Evolutionary conservation across 2,797 vertebrate genomes (phyloP).

Genomic region (Cygnus olor): DNA sequence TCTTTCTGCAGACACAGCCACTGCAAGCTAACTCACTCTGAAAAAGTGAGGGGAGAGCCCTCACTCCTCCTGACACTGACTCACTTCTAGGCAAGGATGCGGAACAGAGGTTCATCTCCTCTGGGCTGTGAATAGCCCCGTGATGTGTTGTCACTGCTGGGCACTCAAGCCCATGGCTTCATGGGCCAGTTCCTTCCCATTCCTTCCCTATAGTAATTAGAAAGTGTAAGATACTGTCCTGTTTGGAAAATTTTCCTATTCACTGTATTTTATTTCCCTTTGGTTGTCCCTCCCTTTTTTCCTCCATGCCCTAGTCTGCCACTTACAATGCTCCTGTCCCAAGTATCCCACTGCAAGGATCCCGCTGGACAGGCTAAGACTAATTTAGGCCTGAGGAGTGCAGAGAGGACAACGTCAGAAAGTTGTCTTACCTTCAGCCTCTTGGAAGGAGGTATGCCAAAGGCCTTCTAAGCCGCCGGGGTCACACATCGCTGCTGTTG

Average conservation of each 20-base stretch:
- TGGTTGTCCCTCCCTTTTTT: not conserved
- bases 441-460: constrained; percentile 1
- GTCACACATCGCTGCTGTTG: not conserved
- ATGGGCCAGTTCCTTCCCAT: not conserved
- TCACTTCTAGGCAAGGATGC: not conserved
- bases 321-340: not conserved
- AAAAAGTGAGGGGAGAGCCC: not conserved
- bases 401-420: not conserved
- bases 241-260: not conserved
- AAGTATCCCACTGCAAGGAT: not conserved
- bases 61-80: not conserved
- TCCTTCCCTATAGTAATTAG: not conserved
- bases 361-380: no score
- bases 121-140: not conserved
- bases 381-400: not conserved
- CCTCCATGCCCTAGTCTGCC: not conserved
- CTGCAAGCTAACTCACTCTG: not conserved
- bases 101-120: not conserved
- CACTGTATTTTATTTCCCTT: not conserved
- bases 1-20: not conserved
- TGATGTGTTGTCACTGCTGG: not conserved
- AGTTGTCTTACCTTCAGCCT: constrained; percentile 57
- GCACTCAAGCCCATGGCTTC: not conserved
- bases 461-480: not conserved
- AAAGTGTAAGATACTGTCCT: not conserved